Base-by-base conservation (phyloP, 2,797 vertebrate species). In the Etheostoma perlongum region DNA sequence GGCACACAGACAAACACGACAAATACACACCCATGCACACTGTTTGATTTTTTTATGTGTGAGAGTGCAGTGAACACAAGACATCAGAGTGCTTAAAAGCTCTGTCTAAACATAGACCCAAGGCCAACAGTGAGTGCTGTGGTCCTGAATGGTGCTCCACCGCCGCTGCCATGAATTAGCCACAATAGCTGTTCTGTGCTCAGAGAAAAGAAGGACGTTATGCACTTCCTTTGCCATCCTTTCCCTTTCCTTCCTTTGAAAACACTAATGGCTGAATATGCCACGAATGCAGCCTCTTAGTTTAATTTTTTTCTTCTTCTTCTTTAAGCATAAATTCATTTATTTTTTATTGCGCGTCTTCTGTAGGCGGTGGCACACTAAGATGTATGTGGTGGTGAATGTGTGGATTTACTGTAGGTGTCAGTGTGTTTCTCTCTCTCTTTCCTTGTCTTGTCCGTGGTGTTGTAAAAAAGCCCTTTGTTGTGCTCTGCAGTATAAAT, bases 401-500 rank as follows among this genome's bases (percentile, higher is more conserved):
- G 61, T 46, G 57, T 49, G 59, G 84, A 90, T 83, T n/a, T 63
- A 74, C 81, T 76, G 72, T 79, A 79, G 79, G 77, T 85, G 81
- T 84, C 59, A 5, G 62, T 78, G 64, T 86, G 76, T 72, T 76
- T 77, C 72, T 69, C 57, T 58, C 57, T 67, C 67, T 70, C 71
- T 67, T 69, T 72, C 54, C 55, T 69, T 46, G 21, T 89, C 88
- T 82, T 85, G 83, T 89, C 79, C 42, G 64, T 40, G 40, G 79
- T 52, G 83, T 89, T 83, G 84, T 90, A 76, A 76, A 82, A 76
- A 87, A 82, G 69, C 65, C 85, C 89, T 92, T 92, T 94, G 94
- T 94, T 93, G 90, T 90, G 75, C 86, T 88, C 84, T 52, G 87
- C 89, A 88, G 86, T 93, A 92, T 94, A 94, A 94, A 94, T 94